phyloP scores from a whole-genome alignment of 2,888 invertebrate species.

The Diploptera punctata region DNA sequence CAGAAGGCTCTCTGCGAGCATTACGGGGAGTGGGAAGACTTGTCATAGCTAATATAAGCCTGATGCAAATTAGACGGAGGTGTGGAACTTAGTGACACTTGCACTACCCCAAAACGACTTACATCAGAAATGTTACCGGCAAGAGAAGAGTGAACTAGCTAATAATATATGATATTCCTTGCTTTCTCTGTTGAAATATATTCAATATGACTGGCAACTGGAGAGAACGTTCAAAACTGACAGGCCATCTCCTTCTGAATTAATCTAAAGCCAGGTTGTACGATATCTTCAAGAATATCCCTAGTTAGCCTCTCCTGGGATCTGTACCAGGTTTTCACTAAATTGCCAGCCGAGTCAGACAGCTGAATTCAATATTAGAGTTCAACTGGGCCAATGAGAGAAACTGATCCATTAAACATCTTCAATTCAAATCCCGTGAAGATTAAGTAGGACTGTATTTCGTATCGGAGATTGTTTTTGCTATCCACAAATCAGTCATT shows the following conservation, averaged over 20 bases:
- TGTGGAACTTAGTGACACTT: constrained; percentile 27
- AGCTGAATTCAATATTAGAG: no score
- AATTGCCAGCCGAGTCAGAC: no score
- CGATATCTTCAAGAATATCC: no score
- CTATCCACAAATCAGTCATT: no score
- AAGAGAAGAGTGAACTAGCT: not conserved
- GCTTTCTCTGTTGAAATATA: constrained; percentile 8
- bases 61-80: constrained; percentile 26
- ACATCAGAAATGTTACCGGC: not conserved
- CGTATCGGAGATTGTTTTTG: no score
- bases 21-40: constrained; percentile 28
- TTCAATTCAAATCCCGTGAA: no score
- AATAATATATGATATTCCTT: constrained; percentile 22
- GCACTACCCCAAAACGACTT: constrained; percentile 4
- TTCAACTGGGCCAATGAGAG: no score
- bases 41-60: constrained; percentile 27
- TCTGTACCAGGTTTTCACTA: no score
- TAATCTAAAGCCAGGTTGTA: not conserved
- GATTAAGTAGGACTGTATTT: no score
- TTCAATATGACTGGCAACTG: not conserved
- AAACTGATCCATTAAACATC: no score
- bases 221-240: not conserved
- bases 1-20: constrained; percentile 19
- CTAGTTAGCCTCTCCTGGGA: no score
- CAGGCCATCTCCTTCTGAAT: not conserved